A percentile compares a stretch with the other conserved stretches of the same genome.
These are phyloP conservation scores for Melitaea cinxia DNA, from an alignment of 1,140 invertebrate species.

Conservation along the genomic window DNA sequence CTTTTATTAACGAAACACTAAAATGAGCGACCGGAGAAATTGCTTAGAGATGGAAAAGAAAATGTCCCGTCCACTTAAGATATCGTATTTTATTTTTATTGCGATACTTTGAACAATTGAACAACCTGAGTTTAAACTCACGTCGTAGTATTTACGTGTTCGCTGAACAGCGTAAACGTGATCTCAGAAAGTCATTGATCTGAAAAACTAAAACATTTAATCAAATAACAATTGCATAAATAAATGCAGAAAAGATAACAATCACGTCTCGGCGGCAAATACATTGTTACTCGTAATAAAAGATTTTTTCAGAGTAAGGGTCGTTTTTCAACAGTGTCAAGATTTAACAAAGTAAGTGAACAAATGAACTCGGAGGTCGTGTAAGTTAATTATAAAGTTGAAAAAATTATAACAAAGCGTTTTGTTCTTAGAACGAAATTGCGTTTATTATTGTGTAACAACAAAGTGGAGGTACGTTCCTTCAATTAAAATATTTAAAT, in stretches of 20 bases:
- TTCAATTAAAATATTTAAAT: neutral
- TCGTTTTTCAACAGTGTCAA: neutral
- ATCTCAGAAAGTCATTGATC: too few species aligned
- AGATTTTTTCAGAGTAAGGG: neutral
- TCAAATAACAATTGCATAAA: neutral
- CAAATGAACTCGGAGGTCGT: slow-evolving; percentile 1
- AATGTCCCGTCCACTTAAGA: slow-evolving; percentile 7
- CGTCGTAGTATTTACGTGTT: too few species aligned
- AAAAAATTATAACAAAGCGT: neutral
- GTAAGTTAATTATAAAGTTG: neutral
- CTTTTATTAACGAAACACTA: neutral
- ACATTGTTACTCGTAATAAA: neutral
- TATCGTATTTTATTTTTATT: slow-evolving; percentile 24
- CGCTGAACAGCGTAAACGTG: too few species aligned
- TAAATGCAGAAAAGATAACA: neutral
- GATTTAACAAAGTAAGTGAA: slow-evolving; percentile 3
- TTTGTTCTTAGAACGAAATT: slow-evolving; percentile 1
- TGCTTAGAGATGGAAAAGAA: slow-evolving; percentile 10
- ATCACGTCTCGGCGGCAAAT: neutral
- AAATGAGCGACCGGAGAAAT: slow-evolving; percentile 12
- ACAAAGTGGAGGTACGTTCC: neutral
- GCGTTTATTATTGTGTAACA: neutral
- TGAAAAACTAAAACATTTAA: too few species aligned
- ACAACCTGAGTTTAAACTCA: too few species aligned
- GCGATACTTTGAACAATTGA: too few species aligned